Evolutionary conservation across 1,140 invertebrate genomes (phyloP).

Genomic region (Drosophila jambulina): DNA sequence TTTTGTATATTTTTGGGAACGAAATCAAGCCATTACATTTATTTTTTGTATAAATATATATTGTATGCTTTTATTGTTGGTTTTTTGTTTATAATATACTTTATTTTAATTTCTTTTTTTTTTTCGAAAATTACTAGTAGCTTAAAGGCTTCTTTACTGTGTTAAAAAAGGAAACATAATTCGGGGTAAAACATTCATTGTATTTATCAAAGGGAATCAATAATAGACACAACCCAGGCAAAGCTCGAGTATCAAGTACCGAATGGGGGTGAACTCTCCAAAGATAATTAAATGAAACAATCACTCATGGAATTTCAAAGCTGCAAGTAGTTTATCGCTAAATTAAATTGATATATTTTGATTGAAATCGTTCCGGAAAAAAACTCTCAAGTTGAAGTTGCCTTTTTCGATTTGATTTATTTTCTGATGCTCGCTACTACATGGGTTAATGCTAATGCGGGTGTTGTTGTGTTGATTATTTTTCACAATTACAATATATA

Average conservation of each 20-base stretch:
- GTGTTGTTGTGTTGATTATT: slow-evolving; percentile 10
- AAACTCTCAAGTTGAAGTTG: not conserved
- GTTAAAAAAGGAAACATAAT: slow-evolving; percentile 12
- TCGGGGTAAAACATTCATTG: slow-evolving; percentile 6
- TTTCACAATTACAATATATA: not conserved
- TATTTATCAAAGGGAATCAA: slow-evolving; percentile 19
- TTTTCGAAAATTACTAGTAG: slow-evolving; percentile 44
- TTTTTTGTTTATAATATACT: slow-evolving; percentile 1
- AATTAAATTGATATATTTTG: not conserved
- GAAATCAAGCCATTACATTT: slow-evolving; percentile 48
- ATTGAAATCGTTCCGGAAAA: not conserved
- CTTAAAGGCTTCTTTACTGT: slow-evolving; percentile 37
- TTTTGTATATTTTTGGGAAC: slow-evolving; percentile 18
- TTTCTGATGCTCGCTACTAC: slow-evolving; percentile 22
- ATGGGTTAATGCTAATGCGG: slow-evolving; percentile 28
- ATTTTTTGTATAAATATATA: slow-evolving; percentile 50
- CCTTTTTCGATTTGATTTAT: slow-evolving; percentile 23
- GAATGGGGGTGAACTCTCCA: slow-evolving; percentile 9
- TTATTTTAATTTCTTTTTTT: slow-evolving; percentile 13
- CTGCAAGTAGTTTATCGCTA: not conserved
- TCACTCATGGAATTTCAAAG: not conserved
- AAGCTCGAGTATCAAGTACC: slow-evolving; percentile 24
- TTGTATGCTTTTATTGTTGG: slow-evolving; percentile 41
- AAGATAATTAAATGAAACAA: not conserved
- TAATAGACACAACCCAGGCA: slow-evolving; percentile 40